Conservation (phyloP, 2,888 invertebrate species). For the Sialis lutaria region DNA sequence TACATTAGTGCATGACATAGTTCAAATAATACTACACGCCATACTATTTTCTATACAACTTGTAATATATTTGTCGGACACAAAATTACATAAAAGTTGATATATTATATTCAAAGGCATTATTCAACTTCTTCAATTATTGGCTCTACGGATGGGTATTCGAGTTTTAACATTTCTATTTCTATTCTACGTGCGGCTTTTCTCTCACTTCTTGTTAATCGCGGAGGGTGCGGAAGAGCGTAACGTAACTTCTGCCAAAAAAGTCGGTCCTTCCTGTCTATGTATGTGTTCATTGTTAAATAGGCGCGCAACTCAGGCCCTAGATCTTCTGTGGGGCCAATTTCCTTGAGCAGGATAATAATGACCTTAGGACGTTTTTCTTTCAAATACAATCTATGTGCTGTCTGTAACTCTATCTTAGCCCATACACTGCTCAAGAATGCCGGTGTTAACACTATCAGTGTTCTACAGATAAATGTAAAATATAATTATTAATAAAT, state of each 20-base stretch:
- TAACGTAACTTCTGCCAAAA: slow-evolving; percentile 66
- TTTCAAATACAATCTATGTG: slow-evolving; percentile 48
- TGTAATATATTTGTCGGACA: too few relatives aligned
- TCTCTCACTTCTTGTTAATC: slow-evolving; percentile 6
- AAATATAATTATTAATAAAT: too few relatives aligned
- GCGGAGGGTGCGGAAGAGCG: slow-evolving; percentile 45
- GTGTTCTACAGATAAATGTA: slow-evolving; percentile 27
- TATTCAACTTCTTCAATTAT: too few relatives aligned
- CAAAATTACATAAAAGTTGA: too few relatives aligned
- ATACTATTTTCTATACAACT: too few relatives aligned
- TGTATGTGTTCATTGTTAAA: slow-evolving; percentile 58
- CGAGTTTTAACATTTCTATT: too few relatives aligned
- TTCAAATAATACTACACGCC: too few relatives aligned
- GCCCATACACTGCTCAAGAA: slow-evolving; percentile 64
- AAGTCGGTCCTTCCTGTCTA: slow-evolving; percentile 67
- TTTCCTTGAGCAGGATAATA: slow-evolving; percentile 52
- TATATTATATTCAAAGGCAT: too few relatives aligned
- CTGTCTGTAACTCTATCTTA: slow-evolving; percentile 55
- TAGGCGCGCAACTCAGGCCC: slow-evolving; percentile 54
- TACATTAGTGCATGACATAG: too few relatives aligned
- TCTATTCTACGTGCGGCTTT: too few relatives aligned
- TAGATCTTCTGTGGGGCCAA: slow-evolving; percentile 37
- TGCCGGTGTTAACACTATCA: slow-evolving; percentile 50
- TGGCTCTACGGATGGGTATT: too few relatives aligned
- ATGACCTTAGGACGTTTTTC: slow-evolving; percentile 53